Evolutionary conservation across 2,797 vertebrate species (phyloP).

Genomic region (Podarcis siculus): DNA sequence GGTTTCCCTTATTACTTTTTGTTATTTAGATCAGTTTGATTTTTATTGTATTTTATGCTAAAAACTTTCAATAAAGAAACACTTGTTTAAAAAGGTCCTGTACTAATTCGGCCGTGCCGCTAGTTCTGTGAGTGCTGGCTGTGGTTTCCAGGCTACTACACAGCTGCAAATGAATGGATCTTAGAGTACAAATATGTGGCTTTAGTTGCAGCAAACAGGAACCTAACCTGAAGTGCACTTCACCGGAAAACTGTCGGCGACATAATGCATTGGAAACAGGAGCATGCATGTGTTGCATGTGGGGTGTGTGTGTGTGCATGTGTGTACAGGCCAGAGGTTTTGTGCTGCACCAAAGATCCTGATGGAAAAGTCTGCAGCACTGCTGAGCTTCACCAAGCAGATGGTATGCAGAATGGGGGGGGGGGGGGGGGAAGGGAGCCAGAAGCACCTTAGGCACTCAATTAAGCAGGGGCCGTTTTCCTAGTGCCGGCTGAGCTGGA

Average conservation of each 20-base stretch:
- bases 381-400: not conserved
- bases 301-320: not conserved
- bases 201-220: not conserved
- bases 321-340: not conserved
- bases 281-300: not conserved
- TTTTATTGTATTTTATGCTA: no score
- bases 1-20: no score
- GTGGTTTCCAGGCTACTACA: not conserved
- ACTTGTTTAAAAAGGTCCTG: no score
- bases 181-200: not conserved
- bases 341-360: slow-evolving; percentile 3
- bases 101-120: not conserved
- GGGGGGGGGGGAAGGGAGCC: not conserved
- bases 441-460: not conserved
- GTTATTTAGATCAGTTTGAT: no score
- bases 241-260: not conserved
- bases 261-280: not conserved
- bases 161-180: not conserved
- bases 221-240: not conserved
- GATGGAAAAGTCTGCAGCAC: not conserved
- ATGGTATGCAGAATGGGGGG: not conserved
- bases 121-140: not conserved
- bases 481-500: not conserved
- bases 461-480: not conserved
- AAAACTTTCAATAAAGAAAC: no score